phyloP scores from a whole-genome alignment of 2,113 vertebrate species.

The Rostratula benghalensis region DNA sequence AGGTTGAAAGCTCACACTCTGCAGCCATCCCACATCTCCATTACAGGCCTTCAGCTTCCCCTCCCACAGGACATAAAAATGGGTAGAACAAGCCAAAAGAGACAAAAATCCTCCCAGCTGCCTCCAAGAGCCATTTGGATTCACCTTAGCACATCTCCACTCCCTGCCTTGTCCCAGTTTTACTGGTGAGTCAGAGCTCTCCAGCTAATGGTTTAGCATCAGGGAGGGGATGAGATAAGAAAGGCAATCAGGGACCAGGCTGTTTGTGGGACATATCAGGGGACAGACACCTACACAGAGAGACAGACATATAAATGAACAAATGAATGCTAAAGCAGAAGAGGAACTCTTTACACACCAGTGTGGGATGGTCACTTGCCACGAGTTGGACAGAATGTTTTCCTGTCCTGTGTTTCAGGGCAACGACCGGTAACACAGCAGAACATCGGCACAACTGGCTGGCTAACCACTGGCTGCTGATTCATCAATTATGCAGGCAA shows the following conservation, averaged over 20 bases:
- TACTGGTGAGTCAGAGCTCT: not conserved
- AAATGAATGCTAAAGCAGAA: not conserved
- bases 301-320: not conserved
- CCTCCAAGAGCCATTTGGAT: not conserved
- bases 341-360: not conserved
- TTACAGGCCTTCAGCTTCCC: not conserved
- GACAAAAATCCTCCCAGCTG: not conserved
- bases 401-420: not conserved
- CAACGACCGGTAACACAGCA: not conserved
- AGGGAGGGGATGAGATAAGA: not conserved
- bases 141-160: not conserved
- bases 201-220: not conserved
- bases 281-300: not conserved
- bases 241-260: not conserved
- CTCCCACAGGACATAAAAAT: not conserved
- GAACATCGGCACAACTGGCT: not conserved
- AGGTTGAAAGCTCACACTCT: not conserved
- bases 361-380: not conserved
- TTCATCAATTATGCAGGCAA: not conserved
- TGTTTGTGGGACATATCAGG: not conserved
- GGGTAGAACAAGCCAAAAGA: not conserved
- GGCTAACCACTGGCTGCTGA: not conserved
- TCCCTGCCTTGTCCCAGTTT: not conserved
- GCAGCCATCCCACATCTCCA: not conserved
- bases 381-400: not conserved